Evolutionary conservation across 2,888 invertebrate species (phyloP), one percentile per base, ranked within the genome.

Genomic region (Adelphocoris suturalis): DNA sequence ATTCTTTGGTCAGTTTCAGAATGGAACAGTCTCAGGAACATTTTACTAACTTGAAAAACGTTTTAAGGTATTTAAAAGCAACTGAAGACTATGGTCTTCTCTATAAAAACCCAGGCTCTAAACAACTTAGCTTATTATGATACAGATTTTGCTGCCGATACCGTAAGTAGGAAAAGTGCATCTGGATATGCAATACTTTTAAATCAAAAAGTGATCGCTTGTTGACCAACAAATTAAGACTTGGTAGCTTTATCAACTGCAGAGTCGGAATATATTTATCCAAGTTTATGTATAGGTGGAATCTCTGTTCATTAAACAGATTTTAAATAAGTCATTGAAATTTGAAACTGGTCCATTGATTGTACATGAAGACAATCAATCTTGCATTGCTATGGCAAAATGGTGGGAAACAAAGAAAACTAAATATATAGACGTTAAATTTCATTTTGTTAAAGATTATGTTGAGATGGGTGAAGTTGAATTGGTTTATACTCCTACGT

Each of bases 1-100:
- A 0, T 90, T 19, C 68, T 89, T 89, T 84, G 89, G 84, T 27
- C 16, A 27, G 23, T 82, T 19, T 16, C 82, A 82, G 52, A 82
- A 82, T 82, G 48, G 52, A 5, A 16, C 52, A 14, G 11, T 2
- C 13, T n/a, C n/a, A n/a, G n/a, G 52, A 52, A 52, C 52, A 52
- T 52, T 52, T 3, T 3, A 16, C 11, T 16, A 52, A 52, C 11
- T 11, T 52, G 52, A 52, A 16, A 52, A 52, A 52, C 16, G 52
- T 52, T 52, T 16, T 52, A 52, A 52, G 16, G 52, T 52, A 52
- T 52, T 52, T 52, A 11, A 52, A 52, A 11, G 12, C 3, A 1
- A 52, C 52, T 13, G 12, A 52, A 52, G 52, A 52, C 16, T 16
- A 52, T 52, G 52, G 52, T 3, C 12, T 52, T 3, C 11, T 52